These are phyloP conservation scores for Steinernema khuongi DNA, from an alignment of 1,140 invertebrate species.

Conservation along the genomic window DNA sequence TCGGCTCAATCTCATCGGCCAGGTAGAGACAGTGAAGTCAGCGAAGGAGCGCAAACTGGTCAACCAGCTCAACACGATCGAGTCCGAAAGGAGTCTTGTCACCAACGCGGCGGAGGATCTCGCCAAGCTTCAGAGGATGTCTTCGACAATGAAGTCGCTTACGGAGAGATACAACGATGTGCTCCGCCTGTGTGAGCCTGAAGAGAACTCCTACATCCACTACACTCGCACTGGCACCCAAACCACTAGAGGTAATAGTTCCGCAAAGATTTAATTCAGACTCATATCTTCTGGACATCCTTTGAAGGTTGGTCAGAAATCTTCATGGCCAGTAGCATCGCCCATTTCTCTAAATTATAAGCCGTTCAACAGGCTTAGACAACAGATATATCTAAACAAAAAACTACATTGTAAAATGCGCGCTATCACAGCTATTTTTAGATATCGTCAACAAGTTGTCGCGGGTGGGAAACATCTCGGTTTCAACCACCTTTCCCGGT, in stretches of 20 bases:
- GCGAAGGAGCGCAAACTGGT: neutral
- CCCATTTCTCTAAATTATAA: too few relatives aligned
- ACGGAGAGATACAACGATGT: neutral
- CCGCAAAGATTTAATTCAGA: too few relatives aligned
- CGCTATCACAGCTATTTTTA: neutral
- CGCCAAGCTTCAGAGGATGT: neutral
- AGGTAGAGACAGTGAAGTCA: neutral
- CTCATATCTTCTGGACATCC: too few relatives aligned
- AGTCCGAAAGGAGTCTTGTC: neutral
- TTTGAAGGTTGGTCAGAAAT: too few relatives aligned
- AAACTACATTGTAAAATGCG: too few relatives aligned
- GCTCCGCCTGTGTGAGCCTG: neutral
- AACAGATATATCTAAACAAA: neutral
- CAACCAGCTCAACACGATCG: neutral
- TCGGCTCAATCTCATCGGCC: neutral
- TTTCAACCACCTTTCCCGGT: conserved; percentile 2
- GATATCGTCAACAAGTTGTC: conserved; percentile 3
- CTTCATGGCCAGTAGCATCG: too few relatives aligned
- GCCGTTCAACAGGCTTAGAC: neutral
- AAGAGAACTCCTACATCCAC: neutral
- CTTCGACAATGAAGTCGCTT: neutral
- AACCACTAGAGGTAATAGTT: neutral
- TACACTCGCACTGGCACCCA: neutral
- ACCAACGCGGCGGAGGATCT: neutral
- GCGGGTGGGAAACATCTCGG: neutral